A percentile compares a stretch with the other conserved stretches of the same genome.
Conservation (phyloP, 2,797 vertebrate genomes). For the Echeneis naucrates region DNA sequence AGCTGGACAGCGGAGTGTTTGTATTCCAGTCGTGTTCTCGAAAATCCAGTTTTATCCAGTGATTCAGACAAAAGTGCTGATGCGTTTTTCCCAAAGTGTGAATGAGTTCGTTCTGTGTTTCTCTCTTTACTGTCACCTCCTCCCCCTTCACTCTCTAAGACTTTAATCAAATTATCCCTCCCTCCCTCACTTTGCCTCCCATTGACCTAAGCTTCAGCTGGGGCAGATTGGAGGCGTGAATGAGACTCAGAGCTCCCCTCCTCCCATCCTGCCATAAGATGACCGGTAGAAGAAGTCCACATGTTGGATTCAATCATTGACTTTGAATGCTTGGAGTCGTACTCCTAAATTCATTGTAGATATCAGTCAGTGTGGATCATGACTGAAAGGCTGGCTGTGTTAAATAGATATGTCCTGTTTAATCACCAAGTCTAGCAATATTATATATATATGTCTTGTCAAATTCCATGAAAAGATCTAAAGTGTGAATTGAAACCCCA, state of each 20-base stretch:
- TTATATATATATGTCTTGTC: too few relatives aligned
- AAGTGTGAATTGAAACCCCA: too few relatives aligned
- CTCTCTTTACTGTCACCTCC: conserved; percentile 14
- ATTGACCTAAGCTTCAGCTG: conserved; percentile 21
- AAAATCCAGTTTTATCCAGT: conserved; percentile 24
- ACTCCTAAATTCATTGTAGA: background rate
- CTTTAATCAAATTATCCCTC: conserved; percentile 67
- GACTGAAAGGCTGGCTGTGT: too few relatives aligned
- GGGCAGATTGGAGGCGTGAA: background rate
- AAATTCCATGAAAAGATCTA: too few relatives aligned
- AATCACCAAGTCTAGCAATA: too few relatives aligned
- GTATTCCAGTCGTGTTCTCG: conserved; percentile 11
- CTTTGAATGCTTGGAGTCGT: background rate
- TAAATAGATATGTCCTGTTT: too few relatives aligned
- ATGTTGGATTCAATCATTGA: background rate
- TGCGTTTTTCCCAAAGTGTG: conserved; percentile 28
- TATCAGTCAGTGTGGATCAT: background rate
- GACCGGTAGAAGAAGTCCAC: background rate
- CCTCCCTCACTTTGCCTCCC: conserved; percentile 19
- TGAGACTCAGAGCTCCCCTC: background rate
- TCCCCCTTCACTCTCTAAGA: conserved; percentile 51
- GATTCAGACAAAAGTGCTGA: conserved; percentile 29
- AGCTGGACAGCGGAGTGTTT: background rate
- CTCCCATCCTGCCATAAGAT: background rate
- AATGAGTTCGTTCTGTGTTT: conserved; percentile 25